These are phyloP conservation scores for Corythoichthys haematopterus DNA, from an alignment of 2,113 vertebrate genomes.

Conservation along the genomic window DNA sequence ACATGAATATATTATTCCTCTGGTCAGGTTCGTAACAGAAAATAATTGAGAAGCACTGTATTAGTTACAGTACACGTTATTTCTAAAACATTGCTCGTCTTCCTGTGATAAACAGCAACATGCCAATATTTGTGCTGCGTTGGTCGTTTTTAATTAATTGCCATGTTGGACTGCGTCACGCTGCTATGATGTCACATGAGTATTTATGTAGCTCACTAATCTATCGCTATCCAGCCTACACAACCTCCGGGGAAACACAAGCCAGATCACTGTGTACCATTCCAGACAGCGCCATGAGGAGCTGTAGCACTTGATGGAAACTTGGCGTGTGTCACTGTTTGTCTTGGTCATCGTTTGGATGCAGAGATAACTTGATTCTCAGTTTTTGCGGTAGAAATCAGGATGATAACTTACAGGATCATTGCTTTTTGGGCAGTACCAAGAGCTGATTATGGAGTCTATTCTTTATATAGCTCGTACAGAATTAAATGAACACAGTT, in stretches of 20 bases:
- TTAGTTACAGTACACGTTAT: background rate
- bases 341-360: slow-evolving; percentile 8
- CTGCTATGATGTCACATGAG: background rate
- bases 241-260: background rate
- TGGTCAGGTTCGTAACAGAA: too few species aligned
- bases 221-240: too few species aligned
- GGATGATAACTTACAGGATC: background rate
- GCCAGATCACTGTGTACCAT: background rate
- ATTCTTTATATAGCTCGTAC: background rate
- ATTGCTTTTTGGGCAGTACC: background rate
- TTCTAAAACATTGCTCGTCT: background rate
- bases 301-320: background rate
- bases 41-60: too few species aligned
- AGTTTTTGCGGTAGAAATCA: background rate
- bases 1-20: too few species aligned
- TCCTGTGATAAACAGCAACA: background rate
- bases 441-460: background rate
- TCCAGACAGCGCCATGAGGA: background rate
- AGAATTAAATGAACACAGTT: background rate
- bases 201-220: background rate
- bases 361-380: background rate
- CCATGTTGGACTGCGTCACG: background rate
- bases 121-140: background rate
- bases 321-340: slow-evolving; percentile 2
- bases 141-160: background rate